Conservation (phyloP, 1,140 invertebrate genomes). For the Acromyrmex charruanus region DNA sequence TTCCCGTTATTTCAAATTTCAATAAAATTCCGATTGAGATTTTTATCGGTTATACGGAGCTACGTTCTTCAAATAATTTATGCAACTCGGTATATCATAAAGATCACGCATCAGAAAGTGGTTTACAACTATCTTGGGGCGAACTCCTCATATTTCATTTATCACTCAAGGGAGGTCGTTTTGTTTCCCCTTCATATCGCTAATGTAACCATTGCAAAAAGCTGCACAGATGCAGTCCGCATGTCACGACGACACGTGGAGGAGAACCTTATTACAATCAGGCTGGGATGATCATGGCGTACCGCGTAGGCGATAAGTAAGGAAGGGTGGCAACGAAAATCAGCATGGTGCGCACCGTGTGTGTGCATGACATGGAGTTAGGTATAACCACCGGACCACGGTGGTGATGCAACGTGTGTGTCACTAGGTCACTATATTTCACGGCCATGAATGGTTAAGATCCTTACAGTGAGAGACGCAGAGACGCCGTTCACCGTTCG, state of each 20-base stretch:
- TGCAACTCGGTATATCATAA: not conserved
- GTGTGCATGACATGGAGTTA: constrained; percentile 4
- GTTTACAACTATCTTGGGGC: constrained; percentile 33
- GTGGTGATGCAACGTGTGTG: constrained; percentile 60
- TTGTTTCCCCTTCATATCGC: constrained; percentile 5
- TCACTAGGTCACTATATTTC: constrained; percentile 69
- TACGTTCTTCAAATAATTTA: constrained; percentile 1
- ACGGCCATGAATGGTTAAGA: constrained; percentile 72
- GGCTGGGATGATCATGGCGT: too few species aligned
- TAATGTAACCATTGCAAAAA: constrained; percentile 21
- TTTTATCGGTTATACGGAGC: not conserved
- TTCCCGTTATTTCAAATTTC: not conserved
- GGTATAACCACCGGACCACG: not conserved
- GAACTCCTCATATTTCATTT: not conserved
- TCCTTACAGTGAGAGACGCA: constrained; percentile 48
- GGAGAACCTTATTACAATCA: constrained; percentile 2
- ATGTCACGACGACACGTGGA: constrained; percentile 9
- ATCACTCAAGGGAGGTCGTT: constrained; percentile 1
- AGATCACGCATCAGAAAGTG: not conserved
- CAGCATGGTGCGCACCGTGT: not conserved
- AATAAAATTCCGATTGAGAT: not conserved
- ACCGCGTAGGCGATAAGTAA: constrained; percentile 13
- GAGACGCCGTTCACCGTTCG: constrained; percentile 36
- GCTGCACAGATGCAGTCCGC: constrained; percentile 37
- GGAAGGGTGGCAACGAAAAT: not conserved